A percentile compares a stretch with the other conserved stretches of the same genome.
These are phyloP conservation scores for Uria lomvia DNA, from an alignment of 2,113 vertebrate species.

Conservation along the genomic window DNA sequence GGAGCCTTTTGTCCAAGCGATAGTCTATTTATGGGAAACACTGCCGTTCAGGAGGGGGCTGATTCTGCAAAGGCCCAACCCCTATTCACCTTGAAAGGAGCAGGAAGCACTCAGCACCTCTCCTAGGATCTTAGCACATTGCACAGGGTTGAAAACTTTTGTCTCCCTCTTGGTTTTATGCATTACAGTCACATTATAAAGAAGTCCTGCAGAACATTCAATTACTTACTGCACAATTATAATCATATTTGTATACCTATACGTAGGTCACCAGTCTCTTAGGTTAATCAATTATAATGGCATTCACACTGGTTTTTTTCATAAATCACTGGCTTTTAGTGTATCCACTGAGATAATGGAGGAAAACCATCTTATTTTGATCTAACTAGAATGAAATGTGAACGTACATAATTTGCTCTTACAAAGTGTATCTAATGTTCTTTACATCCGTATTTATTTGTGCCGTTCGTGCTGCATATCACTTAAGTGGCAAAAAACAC, in stretches of 20 bases:
- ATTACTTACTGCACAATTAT: constrained; percentile 61
- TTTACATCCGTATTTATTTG: constrained; percentile 51
- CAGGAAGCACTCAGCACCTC: background rate
- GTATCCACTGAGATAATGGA: constrained; percentile 64
- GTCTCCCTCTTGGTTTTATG: constrained; percentile 12
- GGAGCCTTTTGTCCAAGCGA: background rate
- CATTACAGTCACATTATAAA: constrained; percentile 36
- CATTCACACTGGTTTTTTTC: constrained; percentile 44
- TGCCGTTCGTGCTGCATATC: constrained; percentile 35
- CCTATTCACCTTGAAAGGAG: background rate
- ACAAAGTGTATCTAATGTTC: constrained; percentile 50
- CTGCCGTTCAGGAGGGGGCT: background rate
- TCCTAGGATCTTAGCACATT: background rate
- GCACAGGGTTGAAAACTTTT: background rate
- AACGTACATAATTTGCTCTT: constrained; percentile 41
- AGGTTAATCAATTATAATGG: constrained; percentile 68
- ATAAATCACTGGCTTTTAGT: constrained; percentile 69
- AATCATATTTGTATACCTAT: constrained; percentile 62
- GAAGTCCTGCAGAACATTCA: constrained; percentile 53
- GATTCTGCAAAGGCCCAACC: background rate
- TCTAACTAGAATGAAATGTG: constrained; percentile 57
- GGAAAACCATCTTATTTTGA: constrained; percentile 59
- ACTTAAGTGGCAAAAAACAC: constrained; percentile 48
- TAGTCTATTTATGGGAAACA: background rate
- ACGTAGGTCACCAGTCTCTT: constrained; percentile 56